A percentile compares a stretch with the other conserved stretches of the same genome.
Evolutionary conservation across 2,888 invertebrate genomes (phyloP).

Genomic region (Salticus scenicus): DNA sequence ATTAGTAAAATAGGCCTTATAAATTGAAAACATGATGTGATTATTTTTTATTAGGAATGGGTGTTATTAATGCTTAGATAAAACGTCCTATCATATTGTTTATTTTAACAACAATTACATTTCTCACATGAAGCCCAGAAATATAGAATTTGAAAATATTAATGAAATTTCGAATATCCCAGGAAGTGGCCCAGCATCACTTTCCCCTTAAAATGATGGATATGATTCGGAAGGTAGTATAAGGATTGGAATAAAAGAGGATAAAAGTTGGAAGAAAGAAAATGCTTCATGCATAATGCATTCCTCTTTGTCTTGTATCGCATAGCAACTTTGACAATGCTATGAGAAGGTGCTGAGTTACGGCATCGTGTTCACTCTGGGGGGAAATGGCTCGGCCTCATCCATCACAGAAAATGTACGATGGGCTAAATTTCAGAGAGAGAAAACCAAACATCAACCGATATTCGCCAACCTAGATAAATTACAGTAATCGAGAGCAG

Average conservation of each 20-base stretch:
- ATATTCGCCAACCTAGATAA: too few species aligned
- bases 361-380: neutral
- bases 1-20: too few species aligned
- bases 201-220: neutral
- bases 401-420: neutral
- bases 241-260: neutral
- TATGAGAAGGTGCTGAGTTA: neutral
- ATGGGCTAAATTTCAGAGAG: neutral
- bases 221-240: neutral
- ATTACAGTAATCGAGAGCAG: too few species aligned
- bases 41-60: too few species aligned
- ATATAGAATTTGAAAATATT: neutral
- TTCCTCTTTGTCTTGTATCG: neutral
- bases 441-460: neutral
- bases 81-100: too few species aligned
- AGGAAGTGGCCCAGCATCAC: neutral
- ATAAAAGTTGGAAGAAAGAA: constrained; percentile 1
- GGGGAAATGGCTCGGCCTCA: neutral
- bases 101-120: too few species aligned
- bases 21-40: too few species aligned
- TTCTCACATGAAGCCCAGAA: too few species aligned
- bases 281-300: constrained; percentile 7
- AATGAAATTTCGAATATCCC: neutral
- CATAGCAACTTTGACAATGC: neutral
- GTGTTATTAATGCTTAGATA: too few species aligned